phyloP scores from a whole-genome alignment of 2,797 vertebrate species.

The Hybognathus amarus region DNA sequence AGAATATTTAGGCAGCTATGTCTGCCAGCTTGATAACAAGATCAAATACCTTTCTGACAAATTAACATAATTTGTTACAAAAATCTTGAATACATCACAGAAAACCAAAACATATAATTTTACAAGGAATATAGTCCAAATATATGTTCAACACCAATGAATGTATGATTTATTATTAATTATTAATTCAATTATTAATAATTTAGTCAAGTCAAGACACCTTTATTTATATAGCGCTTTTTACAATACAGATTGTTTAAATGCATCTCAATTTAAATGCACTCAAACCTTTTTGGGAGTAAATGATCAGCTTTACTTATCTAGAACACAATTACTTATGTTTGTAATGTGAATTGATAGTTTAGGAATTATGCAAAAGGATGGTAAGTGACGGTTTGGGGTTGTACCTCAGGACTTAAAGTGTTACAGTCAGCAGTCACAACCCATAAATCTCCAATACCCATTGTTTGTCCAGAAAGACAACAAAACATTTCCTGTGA shows the following conservation, averaged over 20 bases:
- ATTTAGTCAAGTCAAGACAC: too few relatives aligned
- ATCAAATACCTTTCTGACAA: background rate
- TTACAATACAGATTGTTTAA: too few relatives aligned
- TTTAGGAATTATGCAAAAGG: background rate
- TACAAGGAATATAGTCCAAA: background rate
- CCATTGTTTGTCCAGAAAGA: constrained; percentile 71
- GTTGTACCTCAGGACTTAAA: constrained; percentile 56
- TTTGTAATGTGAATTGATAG: constrained; percentile 16
- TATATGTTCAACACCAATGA: background rate
- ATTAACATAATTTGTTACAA: background rate
- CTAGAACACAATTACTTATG: background rate
- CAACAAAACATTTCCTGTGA: constrained; percentile 80
- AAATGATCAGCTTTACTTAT: background rate
- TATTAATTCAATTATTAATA: too few relatives aligned
- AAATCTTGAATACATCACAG: background rate
- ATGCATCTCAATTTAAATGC: too few relatives aligned
- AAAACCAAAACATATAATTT: background rate
- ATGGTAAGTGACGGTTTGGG: background rate
- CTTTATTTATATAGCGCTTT: too few relatives aligned
- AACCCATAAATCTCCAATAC: constrained; percentile 56
- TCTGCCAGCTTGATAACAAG: background rate
- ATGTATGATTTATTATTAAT: background rate
- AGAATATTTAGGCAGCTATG: background rate
- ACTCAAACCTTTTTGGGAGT: background rate
- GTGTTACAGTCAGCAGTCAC: constrained; percentile 68